Percentiles rank a stretch among this genome's conserved stretches.
phyloP scores from a whole-genome alignment of 2,888 invertebrate species.

The Acanthosepion pharaonis region DNA sequence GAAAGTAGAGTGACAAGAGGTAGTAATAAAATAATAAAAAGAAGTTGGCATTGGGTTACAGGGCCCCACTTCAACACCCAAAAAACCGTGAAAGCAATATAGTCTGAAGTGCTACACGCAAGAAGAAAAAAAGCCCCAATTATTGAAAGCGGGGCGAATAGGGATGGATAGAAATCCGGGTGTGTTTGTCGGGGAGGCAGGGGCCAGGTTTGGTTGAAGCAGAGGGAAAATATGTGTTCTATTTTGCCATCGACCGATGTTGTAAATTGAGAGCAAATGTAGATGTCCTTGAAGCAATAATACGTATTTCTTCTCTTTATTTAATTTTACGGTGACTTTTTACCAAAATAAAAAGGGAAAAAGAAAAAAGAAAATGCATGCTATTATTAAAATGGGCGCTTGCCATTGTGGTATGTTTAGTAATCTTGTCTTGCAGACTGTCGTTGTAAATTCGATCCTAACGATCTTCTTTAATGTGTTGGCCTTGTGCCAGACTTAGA shows the following conservation, averaged over 20 bases:
- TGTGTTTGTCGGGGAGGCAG: not conserved
- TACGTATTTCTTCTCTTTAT: no score
- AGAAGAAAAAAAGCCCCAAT: not conserved
- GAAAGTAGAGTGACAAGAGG: not conserved
- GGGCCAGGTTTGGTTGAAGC: not conserved
- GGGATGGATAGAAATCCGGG: conserved; percentile 4
- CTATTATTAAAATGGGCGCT: no score
- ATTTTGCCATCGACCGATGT: not conserved
- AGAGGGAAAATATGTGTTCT: not conserved
- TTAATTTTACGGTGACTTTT: no score
- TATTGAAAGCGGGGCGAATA: not conserved
- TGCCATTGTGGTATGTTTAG: no score
- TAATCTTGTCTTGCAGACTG: no score
- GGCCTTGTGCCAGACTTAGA: no score
- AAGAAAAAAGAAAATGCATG: no score
- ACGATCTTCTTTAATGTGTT: no score
- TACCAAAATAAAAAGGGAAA: no score
- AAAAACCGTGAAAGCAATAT: not conserved
- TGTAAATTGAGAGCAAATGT: not conserved
- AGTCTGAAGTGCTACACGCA: not conserved
- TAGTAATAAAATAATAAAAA: not conserved
- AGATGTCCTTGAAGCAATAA: conserved; percentile 4
- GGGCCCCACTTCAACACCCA: conserved; percentile 13
- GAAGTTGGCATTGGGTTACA: conserved; percentile 5
- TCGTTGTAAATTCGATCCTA: no score